A percentile compares a stretch with the other conserved stretches of the same genome.
These are phyloP conservation scores for Boleophthalmus pectinirostris DNA, from an alignment of 2,113 vertebrate genomes.

Conservation along the genomic window DNA sequence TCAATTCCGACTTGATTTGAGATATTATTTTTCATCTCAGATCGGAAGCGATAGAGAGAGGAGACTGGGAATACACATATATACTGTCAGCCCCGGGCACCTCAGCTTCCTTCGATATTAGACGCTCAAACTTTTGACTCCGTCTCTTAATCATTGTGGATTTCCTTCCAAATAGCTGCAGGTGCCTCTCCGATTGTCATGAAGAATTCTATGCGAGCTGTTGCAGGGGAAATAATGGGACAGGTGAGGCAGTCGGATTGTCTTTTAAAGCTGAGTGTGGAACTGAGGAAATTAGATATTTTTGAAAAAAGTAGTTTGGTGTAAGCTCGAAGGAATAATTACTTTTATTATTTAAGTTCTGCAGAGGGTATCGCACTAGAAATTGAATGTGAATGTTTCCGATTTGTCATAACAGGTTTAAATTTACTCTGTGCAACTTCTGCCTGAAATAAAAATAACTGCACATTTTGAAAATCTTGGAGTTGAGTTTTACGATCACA, in stretches of 20 bases:
- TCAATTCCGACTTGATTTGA: slow-evolving; percentile 34
- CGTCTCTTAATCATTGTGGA: slow-evolving; percentile 14
- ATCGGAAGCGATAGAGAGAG: background rate
- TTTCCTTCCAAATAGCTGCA: slow-evolving; percentile 16
- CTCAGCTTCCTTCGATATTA: slow-evolving; percentile 7
- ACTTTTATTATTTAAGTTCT: background rate
- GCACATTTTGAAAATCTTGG: too few species aligned
- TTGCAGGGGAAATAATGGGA: slow-evolving; percentile 3
- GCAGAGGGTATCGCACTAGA: background rate
- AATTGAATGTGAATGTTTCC: background rate
- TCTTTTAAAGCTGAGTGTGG: background rate
- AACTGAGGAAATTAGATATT: background rate
- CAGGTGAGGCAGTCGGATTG: background rate
- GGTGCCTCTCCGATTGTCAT: slow-evolving; percentile 14
- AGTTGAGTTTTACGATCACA: too few species aligned
- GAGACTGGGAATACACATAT: background rate
- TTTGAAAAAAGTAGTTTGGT: background rate
- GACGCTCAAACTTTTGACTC: slow-evolving; percentile 10
- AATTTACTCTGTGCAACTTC: background rate
- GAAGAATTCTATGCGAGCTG: background rate
- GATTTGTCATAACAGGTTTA: background rate
- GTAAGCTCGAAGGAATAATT: background rate
- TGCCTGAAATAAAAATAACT: too few species aligned
- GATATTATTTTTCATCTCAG: slow-evolving; percentile 39
- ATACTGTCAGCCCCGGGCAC: slow-evolving; percentile 6